A percentile compares a stretch with the other conserved stretches of the same genome.
Conservation (phyloP, 2,113 vertebrate genomes). For the Lucifuga dentata region DNA sequence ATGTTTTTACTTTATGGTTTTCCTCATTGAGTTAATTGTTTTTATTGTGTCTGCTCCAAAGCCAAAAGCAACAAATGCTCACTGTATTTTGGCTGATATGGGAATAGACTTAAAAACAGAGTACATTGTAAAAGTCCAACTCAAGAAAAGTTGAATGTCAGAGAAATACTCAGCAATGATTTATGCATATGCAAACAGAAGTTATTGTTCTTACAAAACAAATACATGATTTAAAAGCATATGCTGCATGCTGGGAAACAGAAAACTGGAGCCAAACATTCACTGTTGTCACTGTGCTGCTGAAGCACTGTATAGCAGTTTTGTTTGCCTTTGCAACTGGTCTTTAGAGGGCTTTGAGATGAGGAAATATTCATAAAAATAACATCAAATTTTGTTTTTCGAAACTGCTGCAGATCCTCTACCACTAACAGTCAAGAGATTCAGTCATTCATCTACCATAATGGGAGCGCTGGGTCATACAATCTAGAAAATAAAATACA, state of each 20-base stretch:
- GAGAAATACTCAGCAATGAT: constrained; percentile 1
- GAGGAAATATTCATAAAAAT: constrained; percentile 54
- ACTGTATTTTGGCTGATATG: not conserved
- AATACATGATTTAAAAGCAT: constrained; percentile 46
- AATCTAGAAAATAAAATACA: constrained; percentile 56
- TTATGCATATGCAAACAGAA: constrained; percentile 8
- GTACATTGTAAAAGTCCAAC: not conserved
- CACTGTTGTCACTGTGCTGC: constrained; percentile 3
- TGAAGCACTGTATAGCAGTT: constrained; percentile 25
- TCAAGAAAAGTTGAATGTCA: constrained; percentile 18
- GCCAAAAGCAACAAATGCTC: constrained; percentile 2
- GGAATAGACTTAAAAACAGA: not conserved
- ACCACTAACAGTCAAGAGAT: constrained; percentile 43
- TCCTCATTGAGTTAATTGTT: constrained; percentile 4
- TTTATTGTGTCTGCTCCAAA: constrained; percentile 6
- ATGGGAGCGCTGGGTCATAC: constrained; percentile 65
- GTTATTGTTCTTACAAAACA: constrained; percentile 20
- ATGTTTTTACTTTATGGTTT: constrained; percentile 27
- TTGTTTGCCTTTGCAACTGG: constrained; percentile 13
- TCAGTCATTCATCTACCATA: constrained; percentile 64
- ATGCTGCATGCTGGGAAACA: constrained; percentile 23
- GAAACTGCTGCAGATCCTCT: constrained; percentile 30
- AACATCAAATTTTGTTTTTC: constrained; percentile 47
- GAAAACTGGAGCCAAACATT: constrained; percentile 10
- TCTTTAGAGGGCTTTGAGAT: constrained; percentile 40